These are phyloP conservation scores for Arctia plantaginis DNA, from an alignment of 2,888 invertebrate species.

Conservation along the genomic window DNA sequence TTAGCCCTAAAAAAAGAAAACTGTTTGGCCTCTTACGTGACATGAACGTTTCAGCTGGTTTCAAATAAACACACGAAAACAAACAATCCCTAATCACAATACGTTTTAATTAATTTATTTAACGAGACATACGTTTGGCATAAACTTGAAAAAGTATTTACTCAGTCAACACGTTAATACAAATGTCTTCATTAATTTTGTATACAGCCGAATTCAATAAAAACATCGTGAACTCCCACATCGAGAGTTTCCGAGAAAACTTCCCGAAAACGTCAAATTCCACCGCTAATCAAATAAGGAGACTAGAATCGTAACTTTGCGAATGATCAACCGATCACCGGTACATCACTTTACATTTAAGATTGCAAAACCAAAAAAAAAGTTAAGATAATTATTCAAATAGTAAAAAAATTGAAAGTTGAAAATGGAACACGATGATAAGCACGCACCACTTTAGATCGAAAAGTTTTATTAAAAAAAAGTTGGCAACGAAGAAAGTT, in stretches of 20 bases:
- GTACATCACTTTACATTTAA: slow-evolving; percentile 59
- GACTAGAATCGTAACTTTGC: slow-evolving; percentile 64
- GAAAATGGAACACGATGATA: slow-evolving; percentile 15
- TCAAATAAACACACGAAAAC: background rate
- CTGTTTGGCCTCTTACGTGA: background rate
- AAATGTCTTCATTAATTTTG: slow-evolving; percentile 79
- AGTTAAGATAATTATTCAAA: slow-evolving; percentile 22
- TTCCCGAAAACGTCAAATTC: slow-evolving; percentile 75
- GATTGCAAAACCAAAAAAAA: slow-evolving; percentile 47
- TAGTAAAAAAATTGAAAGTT: slow-evolving; percentile 21
- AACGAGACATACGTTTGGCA: slow-evolving; percentile 17
- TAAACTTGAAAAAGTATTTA: slow-evolving; percentile 62
- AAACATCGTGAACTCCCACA: slow-evolving; percentile 77
- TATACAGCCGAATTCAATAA: slow-evolving; percentile 61
- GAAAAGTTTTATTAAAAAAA: slow-evolving; percentile 33
- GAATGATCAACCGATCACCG: slow-evolving; percentile 57
- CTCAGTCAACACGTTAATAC: slow-evolving; percentile 71
- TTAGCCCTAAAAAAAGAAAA: background rate
- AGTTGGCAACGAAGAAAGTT: slow-evolving; percentile 41
- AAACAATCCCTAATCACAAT: slow-evolving; percentile 6
- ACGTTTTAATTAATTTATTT: slow-evolving; percentile 26
- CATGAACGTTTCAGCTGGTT: background rate
- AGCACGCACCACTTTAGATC: slow-evolving; percentile 27
- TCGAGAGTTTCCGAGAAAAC: slow-evolving; percentile 78
- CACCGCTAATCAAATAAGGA: slow-evolving; percentile 75